A percentile compares a stretch with the other conserved stretches of the same genome.
These are phyloP conservation scores for Hirtodrosophila duncani DNA, from an alignment of 2,888 invertebrate species.

Conservation along the genomic window DNA sequence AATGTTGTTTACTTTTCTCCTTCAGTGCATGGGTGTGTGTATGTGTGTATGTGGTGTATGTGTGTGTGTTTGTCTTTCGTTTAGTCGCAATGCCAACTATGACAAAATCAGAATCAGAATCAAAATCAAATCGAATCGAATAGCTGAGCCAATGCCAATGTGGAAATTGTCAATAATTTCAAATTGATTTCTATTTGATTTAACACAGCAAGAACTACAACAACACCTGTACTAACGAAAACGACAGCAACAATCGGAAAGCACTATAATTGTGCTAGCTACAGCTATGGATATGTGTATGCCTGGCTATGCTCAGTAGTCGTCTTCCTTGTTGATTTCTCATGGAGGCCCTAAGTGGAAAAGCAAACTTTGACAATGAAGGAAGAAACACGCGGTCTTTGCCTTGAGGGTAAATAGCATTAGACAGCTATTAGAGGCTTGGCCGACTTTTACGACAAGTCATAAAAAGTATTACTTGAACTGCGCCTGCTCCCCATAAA, in stretches of 20 bases:
- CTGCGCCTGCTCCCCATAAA: slow-evolving; percentile 51
- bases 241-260: slow-evolving; percentile 20
- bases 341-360: slow-evolving; percentile 39
- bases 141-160: slow-evolving; percentile 70
- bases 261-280: slow-evolving; percentile 36
- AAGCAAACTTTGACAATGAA: slow-evolving; percentile 45
- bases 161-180: slow-evolving; percentile 77
- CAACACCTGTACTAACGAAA: slow-evolving; percentile 11
- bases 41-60: slow-evolving; percentile 9
- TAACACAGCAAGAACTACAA: slow-evolving; percentile 47
- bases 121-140: slow-evolving; percentile 41
- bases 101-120: slow-evolving; percentile 54
- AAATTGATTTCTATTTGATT: slow-evolving; percentile 76
- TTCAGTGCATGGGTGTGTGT: background rate
- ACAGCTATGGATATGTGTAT: slow-evolving; percentile 14
- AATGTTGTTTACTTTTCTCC: slow-evolving; percentile 34
- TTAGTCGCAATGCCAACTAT: slow-evolving; percentile 57
- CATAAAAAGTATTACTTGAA: slow-evolving; percentile 62
- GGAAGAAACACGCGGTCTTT: slow-evolving; percentile 27
- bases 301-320: slow-evolving; percentile 7
- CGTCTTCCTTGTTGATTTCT: slow-evolving; percentile 4
- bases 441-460: slow-evolving; percentile 59
- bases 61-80: slow-evolving; percentile 61
- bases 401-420: slow-evolving; percentile 50
- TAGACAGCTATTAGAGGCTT: slow-evolving; percentile 66